phyloP scores from a whole-genome alignment of 2,888 invertebrate species.

The Chloroclystis v-ata region DNA sequence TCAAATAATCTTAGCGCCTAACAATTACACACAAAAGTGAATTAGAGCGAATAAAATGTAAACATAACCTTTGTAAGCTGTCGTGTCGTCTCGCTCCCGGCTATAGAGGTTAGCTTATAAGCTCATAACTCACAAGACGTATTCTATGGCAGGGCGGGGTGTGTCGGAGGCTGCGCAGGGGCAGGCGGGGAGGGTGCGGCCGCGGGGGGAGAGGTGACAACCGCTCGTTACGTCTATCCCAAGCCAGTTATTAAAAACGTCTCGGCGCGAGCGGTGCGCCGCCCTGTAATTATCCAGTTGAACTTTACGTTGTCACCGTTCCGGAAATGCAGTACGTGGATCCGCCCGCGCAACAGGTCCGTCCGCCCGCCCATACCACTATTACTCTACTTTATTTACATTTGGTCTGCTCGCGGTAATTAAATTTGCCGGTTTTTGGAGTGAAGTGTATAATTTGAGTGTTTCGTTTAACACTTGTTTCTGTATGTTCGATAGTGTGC shows the following conservation, averaged over 20 bases:
- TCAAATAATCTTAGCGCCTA: constrained; percentile 24
- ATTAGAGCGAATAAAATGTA: constrained; percentile 39
- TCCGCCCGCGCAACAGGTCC: constrained; percentile 74
- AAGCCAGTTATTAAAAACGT: constrained; percentile 80
- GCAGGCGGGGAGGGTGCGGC: constrained; percentile 47
- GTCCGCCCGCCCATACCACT: constrained; percentile 62
- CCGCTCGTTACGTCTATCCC: constrained; percentile 77
- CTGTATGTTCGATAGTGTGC: constrained; percentile 1
- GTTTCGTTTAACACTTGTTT: neutral
- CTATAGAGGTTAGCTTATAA: constrained; percentile 30
- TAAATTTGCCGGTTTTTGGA: constrained; percentile 21
- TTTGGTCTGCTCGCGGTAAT: constrained; percentile 24
- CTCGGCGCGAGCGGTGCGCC: constrained; percentile 77
- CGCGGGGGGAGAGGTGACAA: constrained; percentile 74
- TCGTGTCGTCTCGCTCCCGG: constrained; percentile 43
- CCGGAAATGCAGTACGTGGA: constrained; percentile 76
- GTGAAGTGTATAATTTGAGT: constrained; percentile 21
- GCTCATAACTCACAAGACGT: constrained; percentile 62
- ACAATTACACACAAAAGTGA: constrained; percentile 31
- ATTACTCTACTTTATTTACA: constrained; percentile 42
- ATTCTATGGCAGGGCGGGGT: constrained; percentile 40
- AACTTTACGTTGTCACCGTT: constrained; percentile 66
- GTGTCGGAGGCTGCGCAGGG: constrained; percentile 61
- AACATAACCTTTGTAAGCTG: constrained; percentile 49
- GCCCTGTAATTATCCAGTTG: constrained; percentile 77